These are phyloP conservation scores for Notolepis coatsorum DNA, from an alignment of 2,797 vertebrate species.

Conservation along the genomic window DNA sequence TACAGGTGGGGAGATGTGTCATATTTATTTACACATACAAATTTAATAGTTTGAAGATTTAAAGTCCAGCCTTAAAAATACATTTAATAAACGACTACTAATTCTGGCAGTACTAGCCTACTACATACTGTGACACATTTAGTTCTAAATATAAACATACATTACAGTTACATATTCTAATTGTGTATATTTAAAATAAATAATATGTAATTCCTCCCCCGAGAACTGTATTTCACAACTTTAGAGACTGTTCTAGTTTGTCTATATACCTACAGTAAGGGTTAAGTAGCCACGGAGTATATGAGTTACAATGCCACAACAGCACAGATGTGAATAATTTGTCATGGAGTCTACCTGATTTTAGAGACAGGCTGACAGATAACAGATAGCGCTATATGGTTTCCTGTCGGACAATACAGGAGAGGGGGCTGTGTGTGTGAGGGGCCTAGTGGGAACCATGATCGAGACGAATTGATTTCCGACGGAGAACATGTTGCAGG, in stretches of 20 bases:
- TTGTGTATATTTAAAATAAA: background rate
- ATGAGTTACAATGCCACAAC: background rate
- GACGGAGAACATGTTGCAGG: background rate
- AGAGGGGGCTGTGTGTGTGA: background rate
- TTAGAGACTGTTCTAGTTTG: background rate
- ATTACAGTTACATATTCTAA: background rate
- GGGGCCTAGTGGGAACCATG: background rate
- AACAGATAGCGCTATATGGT: constrained; percentile 4
- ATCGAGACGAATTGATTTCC: constrained; percentile 4
- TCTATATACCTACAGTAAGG: background rate
- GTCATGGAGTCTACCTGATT: constrained; percentile 16
- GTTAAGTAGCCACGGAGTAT: background rate
- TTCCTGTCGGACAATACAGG: constrained; percentile 1
- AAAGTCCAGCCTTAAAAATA: background rate
- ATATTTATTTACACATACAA: no score
- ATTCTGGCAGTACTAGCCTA: no score
- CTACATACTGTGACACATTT: background rate
- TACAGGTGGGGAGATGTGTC: background rate
- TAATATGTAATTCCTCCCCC: background rate
- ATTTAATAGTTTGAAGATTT: background rate
- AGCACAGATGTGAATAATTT: constrained; percentile 10
- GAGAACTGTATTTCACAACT: background rate
- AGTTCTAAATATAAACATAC: background rate
- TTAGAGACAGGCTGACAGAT: constrained; percentile 6
- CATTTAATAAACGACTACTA: background rate